Base-by-base conservation (phyloP, 2,113 vertebrate genomes). In the Hypocryptadius cinnamomeus region DNA sequence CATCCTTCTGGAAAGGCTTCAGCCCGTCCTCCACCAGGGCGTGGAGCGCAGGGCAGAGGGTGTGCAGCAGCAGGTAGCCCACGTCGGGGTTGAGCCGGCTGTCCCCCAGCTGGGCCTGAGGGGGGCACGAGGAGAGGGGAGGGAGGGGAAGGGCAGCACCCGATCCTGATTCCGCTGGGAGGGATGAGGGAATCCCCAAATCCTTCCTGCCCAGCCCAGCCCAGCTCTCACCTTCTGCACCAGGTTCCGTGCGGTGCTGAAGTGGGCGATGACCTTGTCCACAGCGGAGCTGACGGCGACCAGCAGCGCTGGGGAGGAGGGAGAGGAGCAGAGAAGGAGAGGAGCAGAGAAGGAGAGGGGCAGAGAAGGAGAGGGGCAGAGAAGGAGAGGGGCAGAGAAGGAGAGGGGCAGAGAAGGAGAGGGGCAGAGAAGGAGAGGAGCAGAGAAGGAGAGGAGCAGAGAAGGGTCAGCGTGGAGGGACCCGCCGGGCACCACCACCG, bases 1-100 rank as follows among this genome's bases (percentile, higher is more conserved):
- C 95, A 72, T 99, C 99, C 97, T 98, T 99, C 97, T 98, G 98
- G 97, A 99, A 98, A 0, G 99, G 99, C 96, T 99, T 99, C 82
- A 99, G 97, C 56, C 99, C 98, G 1, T 99, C 98, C 2, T 97
- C 98, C 96, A 99, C 98, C 97, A 99, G 71, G 83, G 96, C 97
- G 15, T 97, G 97, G 81, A 99, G 98, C 4, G 99, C 98, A 0
- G 99, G 99, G 94, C 99, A 99, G 53, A 99, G 98, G 37, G 98
- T 98, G 95, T 98, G 98, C 97, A 99, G 98, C 95, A 99, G 98
- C 96, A 99, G 96, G 35, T 99, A 98, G 20, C 98, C 99, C 95
- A 99, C 97, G 2, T 98, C 98, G 0, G 99, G 99, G 96, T 98
- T 99, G 93, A 99, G 96, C 37, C 98, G 93, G 94, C 99, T 99